These are phyloP conservation scores for Hyperoplus lanceolatus DNA, from an alignment of 2,797 vertebrate genomes.

Conservation along the genomic window DNA sequence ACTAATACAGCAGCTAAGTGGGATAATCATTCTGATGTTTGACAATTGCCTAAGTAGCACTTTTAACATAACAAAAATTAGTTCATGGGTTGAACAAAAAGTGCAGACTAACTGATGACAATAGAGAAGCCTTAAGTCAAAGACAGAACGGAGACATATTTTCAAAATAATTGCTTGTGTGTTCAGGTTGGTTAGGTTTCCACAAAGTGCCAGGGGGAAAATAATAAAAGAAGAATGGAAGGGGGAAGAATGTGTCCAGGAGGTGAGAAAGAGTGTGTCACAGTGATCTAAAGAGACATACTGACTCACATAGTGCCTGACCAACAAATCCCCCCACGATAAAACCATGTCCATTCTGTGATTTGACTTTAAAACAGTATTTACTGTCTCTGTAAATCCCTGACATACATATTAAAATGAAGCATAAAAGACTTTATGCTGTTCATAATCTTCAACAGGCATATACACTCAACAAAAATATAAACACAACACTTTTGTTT, in stretches of 20 bases:
- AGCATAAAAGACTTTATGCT: neutral
- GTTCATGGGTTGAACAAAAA: constrained; percentile 3
- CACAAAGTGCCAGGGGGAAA: neutral
- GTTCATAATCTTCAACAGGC: constrained; percentile 5
- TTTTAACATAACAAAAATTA: neutral
- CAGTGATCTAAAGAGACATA: constrained; percentile 6
- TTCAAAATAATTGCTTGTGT: neutral
- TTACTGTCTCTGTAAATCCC: constrained; percentile 13
- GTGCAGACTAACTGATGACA: neutral
- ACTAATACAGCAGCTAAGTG: neutral
- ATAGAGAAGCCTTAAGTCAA: neutral
- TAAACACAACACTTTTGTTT: no score
- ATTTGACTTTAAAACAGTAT: constrained; percentile 4
- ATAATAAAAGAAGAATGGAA: constrained; percentile 1
- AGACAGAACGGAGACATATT: neutral
- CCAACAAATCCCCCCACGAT: constrained; percentile 1
- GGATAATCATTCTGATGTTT: neutral
- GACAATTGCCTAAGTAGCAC: neutral
- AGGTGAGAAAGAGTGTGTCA: constrained; percentile 9
- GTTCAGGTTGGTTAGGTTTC: constrained; percentile 1
- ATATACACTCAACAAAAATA: neutral
- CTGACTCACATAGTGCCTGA: neutral
- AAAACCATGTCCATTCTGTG: constrained; percentile 6
- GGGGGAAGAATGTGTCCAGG: neutral
- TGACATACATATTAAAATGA: constrained; percentile 21